A percentile compares a stretch with the other conserved stretches of the same genome.
Conservation (phyloP, 2,888 invertebrate genomes). For the Dendrolimus houi region DNA sequence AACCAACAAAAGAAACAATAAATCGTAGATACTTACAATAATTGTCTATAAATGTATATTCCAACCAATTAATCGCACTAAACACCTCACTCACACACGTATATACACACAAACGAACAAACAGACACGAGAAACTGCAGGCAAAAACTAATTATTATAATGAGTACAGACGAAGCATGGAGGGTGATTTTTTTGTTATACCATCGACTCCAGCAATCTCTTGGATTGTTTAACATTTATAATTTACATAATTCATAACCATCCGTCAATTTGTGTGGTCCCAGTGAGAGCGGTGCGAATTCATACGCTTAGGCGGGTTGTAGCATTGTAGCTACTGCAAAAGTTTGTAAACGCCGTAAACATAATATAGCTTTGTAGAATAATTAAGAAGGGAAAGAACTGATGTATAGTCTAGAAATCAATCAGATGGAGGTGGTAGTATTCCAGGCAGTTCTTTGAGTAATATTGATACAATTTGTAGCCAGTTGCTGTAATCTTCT, state of each 20-base stretch:
- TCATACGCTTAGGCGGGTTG: neutral
- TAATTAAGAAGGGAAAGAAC: too few species aligned
- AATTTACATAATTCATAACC: constrained; percentile 72
- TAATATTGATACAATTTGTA: too few species aligned
- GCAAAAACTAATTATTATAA: constrained; percentile 61
- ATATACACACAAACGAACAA: constrained; percentile 11
- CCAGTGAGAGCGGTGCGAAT: constrained; percentile 23
- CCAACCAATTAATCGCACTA: constrained; percentile 1
- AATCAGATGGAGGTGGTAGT: too few species aligned
- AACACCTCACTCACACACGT: constrained; percentile 8
- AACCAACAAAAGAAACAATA: neutral
- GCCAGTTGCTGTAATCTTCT: too few species aligned
- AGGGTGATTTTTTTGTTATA: constrained; percentile 48
- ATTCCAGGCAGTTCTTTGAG: too few species aligned
- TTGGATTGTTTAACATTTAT: constrained; percentile 62
- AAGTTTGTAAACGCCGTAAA: neutral
- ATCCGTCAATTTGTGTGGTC: constrained; percentile 27
- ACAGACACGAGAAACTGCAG: constrained; percentile 24
- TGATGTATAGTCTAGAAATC: too few species aligned
- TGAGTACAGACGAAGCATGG: constrained; percentile 53
- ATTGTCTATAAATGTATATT: neutral
- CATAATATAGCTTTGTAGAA: too few species aligned
- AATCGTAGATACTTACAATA: neutral
- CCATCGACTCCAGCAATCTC: constrained; percentile 55
- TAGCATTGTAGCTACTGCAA: neutral